A percentile compares a stretch with the other conserved stretches of the same genome.
phyloP scores from a whole-genome alignment of 2,888 invertebrate genomes.

The Hofmannophila pseudospretella region DNA sequence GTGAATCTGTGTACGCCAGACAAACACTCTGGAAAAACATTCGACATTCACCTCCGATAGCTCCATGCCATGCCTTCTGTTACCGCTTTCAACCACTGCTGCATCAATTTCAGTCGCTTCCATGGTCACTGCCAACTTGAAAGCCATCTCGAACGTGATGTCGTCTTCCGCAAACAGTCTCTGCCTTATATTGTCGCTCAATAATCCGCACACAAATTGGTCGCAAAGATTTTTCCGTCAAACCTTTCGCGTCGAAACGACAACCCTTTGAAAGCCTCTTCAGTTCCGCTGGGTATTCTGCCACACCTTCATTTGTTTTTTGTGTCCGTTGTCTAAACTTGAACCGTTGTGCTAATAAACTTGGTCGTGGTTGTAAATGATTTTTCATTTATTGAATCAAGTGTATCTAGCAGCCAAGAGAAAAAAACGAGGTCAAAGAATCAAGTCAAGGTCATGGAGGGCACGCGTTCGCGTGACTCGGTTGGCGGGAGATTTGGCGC shows the following conservation, averaged over 20 bases:
- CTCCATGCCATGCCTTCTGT: not conserved
- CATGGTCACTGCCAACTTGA: conserved; percentile 12
- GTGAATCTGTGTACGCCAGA: too few relatives aligned
- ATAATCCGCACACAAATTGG: conserved; percentile 10
- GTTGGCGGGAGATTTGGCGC: not conserved
- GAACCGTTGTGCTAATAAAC: conserved; percentile 7
- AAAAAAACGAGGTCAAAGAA: not conserved
- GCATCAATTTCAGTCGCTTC: conserved; percentile 17
- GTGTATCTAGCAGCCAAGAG: not conserved
- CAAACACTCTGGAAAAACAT: conserved; percentile 7
- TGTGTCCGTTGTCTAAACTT: conserved; percentile 11
- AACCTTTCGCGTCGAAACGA: conserved; percentile 6
- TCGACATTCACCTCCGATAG: not conserved
- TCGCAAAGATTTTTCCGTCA: conserved; percentile 18
- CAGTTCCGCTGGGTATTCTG: conserved; percentile 7
- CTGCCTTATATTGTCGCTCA: conserved; percentile 14
- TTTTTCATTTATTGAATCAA: conserved; percentile 2
- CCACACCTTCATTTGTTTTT: not conserved
- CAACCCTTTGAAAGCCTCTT: conserved; percentile 11
- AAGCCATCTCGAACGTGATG: conserved; percentile 8
- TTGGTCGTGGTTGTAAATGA: conserved; percentile 7
- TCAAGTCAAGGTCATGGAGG: not conserved
- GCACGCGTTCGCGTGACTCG: not conserved
- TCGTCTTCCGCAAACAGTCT: conserved; percentile 17
- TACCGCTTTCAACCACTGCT: conserved; percentile 6